Conservation (phyloP, 2,888 invertebrate species). For the Ormyrus nitidulus region DNA sequence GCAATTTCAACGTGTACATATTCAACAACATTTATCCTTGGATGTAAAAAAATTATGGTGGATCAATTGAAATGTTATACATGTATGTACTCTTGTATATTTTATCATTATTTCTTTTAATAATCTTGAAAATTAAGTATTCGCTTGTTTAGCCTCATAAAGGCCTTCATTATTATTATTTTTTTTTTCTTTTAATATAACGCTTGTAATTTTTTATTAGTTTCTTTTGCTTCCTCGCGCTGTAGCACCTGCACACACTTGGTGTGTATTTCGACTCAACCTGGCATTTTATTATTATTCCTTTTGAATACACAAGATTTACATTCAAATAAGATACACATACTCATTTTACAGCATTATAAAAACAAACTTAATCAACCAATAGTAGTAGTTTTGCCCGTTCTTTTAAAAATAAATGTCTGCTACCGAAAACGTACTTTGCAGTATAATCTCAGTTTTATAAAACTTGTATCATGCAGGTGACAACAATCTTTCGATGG, state of each 20-base stretch:
- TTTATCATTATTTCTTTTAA: conserved; percentile 21
- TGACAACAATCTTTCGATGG: conserved; percentile 32
- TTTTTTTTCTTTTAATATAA: conserved; percentile 2
- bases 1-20: conserved; percentile 65
- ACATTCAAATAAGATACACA: conserved; percentile 28
- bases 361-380: conserved; percentile 41
- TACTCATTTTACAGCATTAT: conserved; percentile 44
- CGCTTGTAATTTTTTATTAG: neutral
- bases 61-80: conserved; percentile 50
- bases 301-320: conserved; percentile 36
- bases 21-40: conserved; percentile 63
- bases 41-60: conserved; percentile 57
- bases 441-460: conserved; percentile 18
- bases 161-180: conserved; percentile 20
- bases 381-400: conserved; percentile 23
- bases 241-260: conserved; percentile 53
- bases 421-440: neutral
- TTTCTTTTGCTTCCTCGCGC: conserved; percentile 25
- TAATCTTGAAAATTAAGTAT: conserved; percentile 51
- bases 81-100: conserved; percentile 35
- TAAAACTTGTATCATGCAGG: conserved; percentile 35
- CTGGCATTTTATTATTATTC: conserved; percentile 28
- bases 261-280: conserved; percentile 51
- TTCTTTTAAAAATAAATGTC: conserved; percentile 27
- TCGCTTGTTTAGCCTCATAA: conserved; percentile 35